Conservation (phyloP, 2,888 invertebrate genomes). For the Nephrotoma guestfalica region DNA sequence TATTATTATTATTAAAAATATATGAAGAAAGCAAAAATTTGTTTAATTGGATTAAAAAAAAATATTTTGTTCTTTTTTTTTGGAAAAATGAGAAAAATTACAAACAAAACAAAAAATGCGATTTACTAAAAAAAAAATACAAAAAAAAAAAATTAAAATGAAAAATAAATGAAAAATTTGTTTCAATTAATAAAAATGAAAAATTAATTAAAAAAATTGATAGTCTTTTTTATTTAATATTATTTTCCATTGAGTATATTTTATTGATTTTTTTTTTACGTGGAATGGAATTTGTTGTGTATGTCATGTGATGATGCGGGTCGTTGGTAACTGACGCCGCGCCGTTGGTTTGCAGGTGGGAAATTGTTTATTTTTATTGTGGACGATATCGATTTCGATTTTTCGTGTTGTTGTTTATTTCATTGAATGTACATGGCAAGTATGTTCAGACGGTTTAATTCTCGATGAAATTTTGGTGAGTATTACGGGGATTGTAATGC, state of each 20-base stretch:
- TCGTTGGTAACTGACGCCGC: neutral
- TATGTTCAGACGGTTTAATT: too few species aligned
- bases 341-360: neutral
- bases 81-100: neutral
- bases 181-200: neutral
- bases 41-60: neutral
- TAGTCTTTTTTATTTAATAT: neutral
- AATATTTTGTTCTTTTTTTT: neutral
- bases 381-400: neutral
- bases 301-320: neutral
- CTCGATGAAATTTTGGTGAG: too few species aligned
- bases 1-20: neutral
- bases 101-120: neutral
- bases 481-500: too few species aligned
- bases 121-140: neutral
- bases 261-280: neutral
- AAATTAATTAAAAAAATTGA: neutral
- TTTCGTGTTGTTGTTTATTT: neutral
- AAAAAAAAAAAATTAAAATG: neutral
- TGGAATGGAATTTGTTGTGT: neutral
- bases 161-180: neutral
- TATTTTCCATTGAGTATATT: neutral
- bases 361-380: neutral
- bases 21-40: neutral
- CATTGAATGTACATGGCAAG: too few species aligned